These are phyloP conservation scores for Meteorus cinctellus DNA, from an alignment of 2,888 invertebrate genomes.

Conservation along the genomic window DNA sequence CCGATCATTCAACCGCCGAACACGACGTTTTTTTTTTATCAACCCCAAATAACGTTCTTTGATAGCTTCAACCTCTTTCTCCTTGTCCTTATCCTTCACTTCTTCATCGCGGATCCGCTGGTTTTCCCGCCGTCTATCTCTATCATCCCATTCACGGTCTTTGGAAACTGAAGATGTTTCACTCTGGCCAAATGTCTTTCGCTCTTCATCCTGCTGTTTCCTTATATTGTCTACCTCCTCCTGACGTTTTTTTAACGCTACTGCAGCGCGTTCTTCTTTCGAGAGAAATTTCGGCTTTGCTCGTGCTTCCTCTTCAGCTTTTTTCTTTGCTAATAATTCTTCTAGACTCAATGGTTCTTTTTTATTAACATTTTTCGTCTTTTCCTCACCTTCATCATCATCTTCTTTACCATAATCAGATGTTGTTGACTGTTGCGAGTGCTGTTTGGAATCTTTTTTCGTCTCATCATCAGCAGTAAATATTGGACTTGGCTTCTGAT, in stretches of 20 bases:
- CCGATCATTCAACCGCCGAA: conserved; percentile 94
- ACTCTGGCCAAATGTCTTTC: conserved; percentile 59
- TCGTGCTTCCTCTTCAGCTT: conserved; percentile 93
- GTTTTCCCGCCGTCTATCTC: conserved; percentile 68
- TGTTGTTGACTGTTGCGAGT: conserved; percentile 69
- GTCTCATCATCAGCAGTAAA: conserved; percentile 60
- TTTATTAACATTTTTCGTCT: conserved; percentile 70
- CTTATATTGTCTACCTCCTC: conserved; percentile 90
- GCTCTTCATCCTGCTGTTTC: conserved; percentile 81
- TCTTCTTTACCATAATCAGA: conserved; percentile 69
- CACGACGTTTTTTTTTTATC: conserved; percentile 92
- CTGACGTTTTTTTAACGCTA: conserved; percentile 91
- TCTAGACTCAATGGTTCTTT: conserved; percentile 96
- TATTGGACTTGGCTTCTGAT: conserved; percentile 70
- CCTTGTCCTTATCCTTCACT: conserved; percentile 87
- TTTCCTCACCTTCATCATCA: conserved; percentile 68
- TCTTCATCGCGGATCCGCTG: conserved; percentile 75
- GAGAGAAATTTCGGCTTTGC: conserved; percentile 98
- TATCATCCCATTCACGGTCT: conserved; percentile 72
- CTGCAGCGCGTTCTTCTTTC: conserved; percentile 93
- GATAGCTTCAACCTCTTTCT: conserved; percentile 95
- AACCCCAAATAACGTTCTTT: conserved; percentile 96
- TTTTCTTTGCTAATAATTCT: conserved; percentile 95
- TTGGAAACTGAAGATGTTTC: conserved; percentile 71
- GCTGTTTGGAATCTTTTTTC: conserved; percentile 49